These are phyloP conservation scores for Acromyrmex heyeri DNA, from an alignment of 1,140 invertebrate species.

Conservation along the genomic window DNA sequence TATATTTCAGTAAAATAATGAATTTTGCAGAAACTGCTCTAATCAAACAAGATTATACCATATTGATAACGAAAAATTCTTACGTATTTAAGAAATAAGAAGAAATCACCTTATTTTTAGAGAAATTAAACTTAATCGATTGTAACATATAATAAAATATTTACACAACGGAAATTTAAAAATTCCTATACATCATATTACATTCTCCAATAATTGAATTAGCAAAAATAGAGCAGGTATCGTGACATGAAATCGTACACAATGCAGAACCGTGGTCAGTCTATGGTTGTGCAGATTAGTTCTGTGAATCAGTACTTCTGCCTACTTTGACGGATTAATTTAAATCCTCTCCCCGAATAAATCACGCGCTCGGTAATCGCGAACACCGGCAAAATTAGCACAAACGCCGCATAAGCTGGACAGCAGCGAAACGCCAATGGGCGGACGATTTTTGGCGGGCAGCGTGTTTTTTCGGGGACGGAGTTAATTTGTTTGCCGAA, in stretches of 20 bases:
- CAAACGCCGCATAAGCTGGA: constrained; percentile 13
- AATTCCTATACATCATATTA: not conserved
- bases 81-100: too few species aligned
- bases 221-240: not conserved
- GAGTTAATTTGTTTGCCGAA: constrained; percentile 40
- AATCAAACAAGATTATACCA: not conserved
- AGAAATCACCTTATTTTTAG: not conserved
- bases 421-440: not conserved
- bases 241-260: not conserved
- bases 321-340: constrained; percentile 41
- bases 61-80: not conserved
- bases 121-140: not conserved
- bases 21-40: not conserved
- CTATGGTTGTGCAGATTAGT: constrained; percentile 11
- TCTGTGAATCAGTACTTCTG: constrained; percentile 13
- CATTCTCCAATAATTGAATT: constrained; percentile 7
- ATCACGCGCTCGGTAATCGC: constrained; percentile 22
- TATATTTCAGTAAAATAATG: not conserved
- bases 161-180: not conserved
- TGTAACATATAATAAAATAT: not conserved
- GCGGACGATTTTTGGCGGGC: not conserved
- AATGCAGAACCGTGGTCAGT: not conserved
- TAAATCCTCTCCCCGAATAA: constrained; percentile 29
- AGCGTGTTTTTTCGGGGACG: constrained; percentile 26
- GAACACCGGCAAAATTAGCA: constrained; percentile 12